phyloP scores from a whole-genome alignment of 2,113 vertebrate genomes.

The Nansenia antarctica region DNA sequence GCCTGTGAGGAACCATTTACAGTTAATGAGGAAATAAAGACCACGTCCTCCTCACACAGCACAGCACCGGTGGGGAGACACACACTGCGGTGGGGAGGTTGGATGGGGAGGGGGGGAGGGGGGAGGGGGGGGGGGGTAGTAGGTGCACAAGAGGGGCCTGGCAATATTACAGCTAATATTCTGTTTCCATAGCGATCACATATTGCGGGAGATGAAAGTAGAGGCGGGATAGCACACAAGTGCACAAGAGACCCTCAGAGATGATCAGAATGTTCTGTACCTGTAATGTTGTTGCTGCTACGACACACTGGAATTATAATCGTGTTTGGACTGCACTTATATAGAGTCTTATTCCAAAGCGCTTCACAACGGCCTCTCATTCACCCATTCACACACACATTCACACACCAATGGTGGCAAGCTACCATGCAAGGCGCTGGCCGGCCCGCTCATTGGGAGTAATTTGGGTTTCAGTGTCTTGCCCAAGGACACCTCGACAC shows the following conservation, averaged over 20 bases:
- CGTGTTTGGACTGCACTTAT: too few species aligned
- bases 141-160: too few species aligned
- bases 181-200: conserved; percentile 73
- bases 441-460: too few species aligned
- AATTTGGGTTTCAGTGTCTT: too few species aligned
- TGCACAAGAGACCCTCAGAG: conserved; percentile 57
- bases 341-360: too few species aligned
- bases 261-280: conserved; percentile 35
- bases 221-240: conserved; percentile 42
- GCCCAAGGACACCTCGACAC: too few species aligned
- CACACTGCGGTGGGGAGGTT: conserved; percentile 55
- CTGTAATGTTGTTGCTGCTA: conserved; percentile 32
- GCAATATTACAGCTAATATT: conserved; percentile 38
- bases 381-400: too few species aligned
- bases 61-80: conserved; percentile 54
- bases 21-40: conserved; percentile 62
- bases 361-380: too few species aligned
- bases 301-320: too few species aligned
- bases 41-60: conserved; percentile 53
- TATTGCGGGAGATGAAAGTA: conserved; percentile 56
- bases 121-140: conserved; percentile 11
- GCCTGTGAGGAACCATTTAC: conserved; percentile 60
- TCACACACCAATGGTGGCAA: too few species aligned
- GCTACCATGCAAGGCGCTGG: too few species aligned
- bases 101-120: conserved; percentile 27